Evolutionary conservation across 2,797 vertebrate species (phyloP).

Genomic region (Bucorvus abyssinicus): DNA sequence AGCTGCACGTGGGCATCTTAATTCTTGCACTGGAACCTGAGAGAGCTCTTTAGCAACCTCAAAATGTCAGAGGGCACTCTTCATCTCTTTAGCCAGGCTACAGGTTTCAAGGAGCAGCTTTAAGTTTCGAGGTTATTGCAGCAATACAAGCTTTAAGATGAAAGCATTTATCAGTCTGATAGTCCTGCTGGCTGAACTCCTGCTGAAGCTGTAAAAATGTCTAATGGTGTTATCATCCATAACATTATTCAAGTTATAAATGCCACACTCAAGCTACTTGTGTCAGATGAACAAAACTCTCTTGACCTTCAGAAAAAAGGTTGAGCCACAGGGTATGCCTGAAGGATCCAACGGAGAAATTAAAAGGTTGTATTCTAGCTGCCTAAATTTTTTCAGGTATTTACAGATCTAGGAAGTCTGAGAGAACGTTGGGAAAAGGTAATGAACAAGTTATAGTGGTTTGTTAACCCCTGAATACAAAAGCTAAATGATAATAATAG

Average conservation of each 20-base stretch:
- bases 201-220: slow-evolving; percentile 61
- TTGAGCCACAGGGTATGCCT: neutral
- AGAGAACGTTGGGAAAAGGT: neutral
- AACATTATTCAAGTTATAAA: slow-evolving; percentile 57
- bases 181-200: slow-evolving; percentile 49
- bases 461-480: neutral
- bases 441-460: neutral
- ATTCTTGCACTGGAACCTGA: neutral
- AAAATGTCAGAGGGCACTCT: slow-evolving; percentile 22
- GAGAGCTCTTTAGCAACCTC: slow-evolving; percentile 11
- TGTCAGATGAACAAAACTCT: slow-evolving; percentile 43
- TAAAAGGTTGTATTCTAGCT: neutral
- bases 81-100: slow-evolving; percentile 24
- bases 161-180: slow-evolving; percentile 65
- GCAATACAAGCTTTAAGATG: slow-evolving; percentile 50
- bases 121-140: slow-evolving; percentile 41
- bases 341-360: neutral
- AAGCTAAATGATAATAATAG: neutral
- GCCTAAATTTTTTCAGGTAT: neutral
- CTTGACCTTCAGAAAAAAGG: slow-evolving; percentile 59
- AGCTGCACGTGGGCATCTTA: neutral
- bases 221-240: slow-evolving; percentile 51
- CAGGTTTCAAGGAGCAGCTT: slow-evolving; percentile 39
- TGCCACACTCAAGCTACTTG: slow-evolving; percentile 46
- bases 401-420: neutral